Base-by-base conservation (phyloP, 2,888 invertebrate genomes). In the Hydriomena furcata region DNA sequence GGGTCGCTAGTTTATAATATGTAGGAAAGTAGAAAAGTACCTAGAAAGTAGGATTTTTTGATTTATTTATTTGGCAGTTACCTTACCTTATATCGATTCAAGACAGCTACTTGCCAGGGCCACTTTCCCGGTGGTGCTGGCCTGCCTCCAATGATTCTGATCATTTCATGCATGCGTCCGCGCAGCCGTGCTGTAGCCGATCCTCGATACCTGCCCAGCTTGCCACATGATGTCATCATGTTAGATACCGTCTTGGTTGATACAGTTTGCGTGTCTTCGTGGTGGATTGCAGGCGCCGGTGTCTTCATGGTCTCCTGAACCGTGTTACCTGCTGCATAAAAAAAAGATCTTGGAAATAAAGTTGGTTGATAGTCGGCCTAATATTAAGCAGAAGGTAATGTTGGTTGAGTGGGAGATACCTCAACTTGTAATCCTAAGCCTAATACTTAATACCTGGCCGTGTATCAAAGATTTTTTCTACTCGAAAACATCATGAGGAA, bases 101-200 rank as follows among this genome's bases (percentile, higher is more conserved):
- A 91, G 42, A 98, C 94, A 41, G 96, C 97, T 11, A 97, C 97
- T 87, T 98, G 97, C 98, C 98, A 98, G 0, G 97, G 97, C 98
- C 98, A 98, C 72, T 95, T 95, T 27, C 97, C 95, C 37, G 93
- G 94, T 7, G 92, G 90, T 0, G 97, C 92, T 28, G 96, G 94
- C 42, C 93, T 91, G 0, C 98, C 98, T 0, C 98, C 98, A 47
- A 98, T 96, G 52, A 98, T 98, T 63, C 95, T 93, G 52, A 95
- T 87, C 93, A 94, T 93, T 44, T 91, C 91, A 12, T 85, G 80
- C 81, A 92, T 82, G 5, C 78, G 79, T 50, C 64, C 84, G 64
- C 80, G 72, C 38, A 73, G 53, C n/a, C 82, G 65, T 1, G 67
- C 62, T 1, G 71, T 63, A 1, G 75, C 50, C 0, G 79, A 68